A percentile compares a stretch with the other conserved stretches of the same genome.
These are phyloP conservation scores for Gobionotothen gibberifrons DNA, from an alignment of 2,797 vertebrate genomes.

Conservation along the genomic window DNA sequence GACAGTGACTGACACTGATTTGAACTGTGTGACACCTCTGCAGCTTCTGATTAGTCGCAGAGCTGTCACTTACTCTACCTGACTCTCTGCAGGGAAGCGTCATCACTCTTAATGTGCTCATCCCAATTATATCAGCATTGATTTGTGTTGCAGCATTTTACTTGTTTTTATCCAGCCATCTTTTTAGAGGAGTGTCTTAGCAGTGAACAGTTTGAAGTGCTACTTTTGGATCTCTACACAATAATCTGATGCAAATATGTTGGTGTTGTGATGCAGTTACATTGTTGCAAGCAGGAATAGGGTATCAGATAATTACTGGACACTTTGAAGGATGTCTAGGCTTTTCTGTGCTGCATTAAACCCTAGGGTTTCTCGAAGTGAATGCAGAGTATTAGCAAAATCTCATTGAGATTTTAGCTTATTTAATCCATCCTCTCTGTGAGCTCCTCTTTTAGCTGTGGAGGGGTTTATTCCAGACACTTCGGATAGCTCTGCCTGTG, in stretches of 20 bases:
- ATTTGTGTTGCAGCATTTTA: conserved; percentile 21
- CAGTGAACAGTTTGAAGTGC: conserved; percentile 11
- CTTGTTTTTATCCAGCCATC: conserved; percentile 20
- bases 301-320: conserved; percentile 29
- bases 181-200: conserved; percentile 4
- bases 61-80: conserved; percentile 10
- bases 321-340: conserved; percentile 15
- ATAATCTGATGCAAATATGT: conserved; percentile 25
- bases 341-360: neutral
- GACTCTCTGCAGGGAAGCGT: conserved; percentile 17
- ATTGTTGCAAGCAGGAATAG: conserved; percentile 10
- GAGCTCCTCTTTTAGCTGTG: conserved; percentile 46
- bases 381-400: conserved; percentile 48
- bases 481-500: conserved; percentile 60
- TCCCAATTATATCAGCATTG: conserved; percentile 42
- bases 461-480: conserved; percentile 64
- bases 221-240: conserved; percentile 19
- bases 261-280: neutral
- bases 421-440: conserved; percentile 61
- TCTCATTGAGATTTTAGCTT: conserved; percentile 40
- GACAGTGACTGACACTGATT: conserved; percentile 9
- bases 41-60: conserved; percentile 1
- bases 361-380: conserved; percentile 14
- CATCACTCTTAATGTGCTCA: conserved; percentile 39
- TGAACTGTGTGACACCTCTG: neutral